phyloP scores from a whole-genome alignment of 2,113 vertebrate species.

The Toxotes jaculatrix region DNA sequence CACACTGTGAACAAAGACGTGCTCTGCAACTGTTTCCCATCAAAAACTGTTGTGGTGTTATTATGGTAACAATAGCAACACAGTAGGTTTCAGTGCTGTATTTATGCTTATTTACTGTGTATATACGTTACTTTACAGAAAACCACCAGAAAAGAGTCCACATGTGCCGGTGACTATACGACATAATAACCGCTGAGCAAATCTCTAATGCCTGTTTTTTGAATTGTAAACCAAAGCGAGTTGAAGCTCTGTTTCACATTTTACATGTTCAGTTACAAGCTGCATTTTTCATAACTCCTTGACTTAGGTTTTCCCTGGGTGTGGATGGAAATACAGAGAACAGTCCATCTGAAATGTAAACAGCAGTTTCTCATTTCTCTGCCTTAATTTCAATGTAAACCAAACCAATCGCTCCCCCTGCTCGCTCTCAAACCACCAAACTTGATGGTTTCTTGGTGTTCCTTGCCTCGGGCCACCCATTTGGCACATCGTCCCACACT shows the following conservation, averaged over 20 bases:
- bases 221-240: conserved; percentile 56
- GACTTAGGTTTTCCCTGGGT: conserved; percentile 63
- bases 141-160: conserved; percentile 25
- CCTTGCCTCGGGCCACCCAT: conserved; percentile 73
- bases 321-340: conserved; percentile 74
- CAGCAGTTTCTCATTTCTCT: conserved; percentile 82
- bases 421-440: conserved; percentile 77
- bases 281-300: conserved; percentile 70
- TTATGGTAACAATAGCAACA: not conserved
- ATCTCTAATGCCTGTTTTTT: conserved; percentile 45
- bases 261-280: conserved; percentile 58
- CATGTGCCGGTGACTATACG: conserved; percentile 21
- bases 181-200: conserved; percentile 47
- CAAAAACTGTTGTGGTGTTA: not conserved
- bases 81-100: not conserved
- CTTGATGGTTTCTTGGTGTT: conserved; percentile 84
- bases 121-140: conserved; percentile 10
- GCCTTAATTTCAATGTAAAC: conserved; percentile 83
- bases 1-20: not conserved
- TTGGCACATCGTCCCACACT: conserved; percentile 65
- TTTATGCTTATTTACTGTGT: conserved; percentile 24
- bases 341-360: conserved; percentile 77
- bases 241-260: conserved; percentile 63
- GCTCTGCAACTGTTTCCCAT: not conserved
- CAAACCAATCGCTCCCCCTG: conserved; percentile 70